Evolutionary conservation across 2,888 invertebrate genomes (phyloP).

Genomic region (Metellina segmentata): DNA sequence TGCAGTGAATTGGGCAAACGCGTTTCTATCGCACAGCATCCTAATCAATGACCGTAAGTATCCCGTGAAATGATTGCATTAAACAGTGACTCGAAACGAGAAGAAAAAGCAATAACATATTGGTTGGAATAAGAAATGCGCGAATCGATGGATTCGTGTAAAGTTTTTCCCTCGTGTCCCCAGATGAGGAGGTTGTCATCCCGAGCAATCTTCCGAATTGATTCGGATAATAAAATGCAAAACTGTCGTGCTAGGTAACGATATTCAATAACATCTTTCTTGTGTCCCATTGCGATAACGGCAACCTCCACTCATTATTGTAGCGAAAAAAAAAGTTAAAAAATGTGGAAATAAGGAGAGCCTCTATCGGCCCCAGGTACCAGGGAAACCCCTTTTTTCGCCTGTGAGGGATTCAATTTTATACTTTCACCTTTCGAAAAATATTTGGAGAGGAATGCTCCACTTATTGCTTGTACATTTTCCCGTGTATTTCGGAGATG

Average conservation of each 20-base stretch:
- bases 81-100: conserved; percentile 33
- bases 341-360: not conserved
- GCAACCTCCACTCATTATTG: conserved; percentile 67
- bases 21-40: not conserved
- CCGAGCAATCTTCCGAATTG: conserved; percentile 71
- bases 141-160: conserved; percentile 61
- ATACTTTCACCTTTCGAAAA: conserved; percentile 35
- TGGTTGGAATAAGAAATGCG: conserved; percentile 30
- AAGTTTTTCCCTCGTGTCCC: conserved; percentile 45
- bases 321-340: conserved; percentile 8
- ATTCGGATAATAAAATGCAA: conserved; percentile 75
- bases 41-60: conserved; percentile 14
- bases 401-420: conserved; percentile 48
- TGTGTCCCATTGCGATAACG: conserved; percentile 64
- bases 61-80: conserved; percentile 35
- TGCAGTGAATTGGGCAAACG: not conserved
- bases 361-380: conserved; percentile 5
- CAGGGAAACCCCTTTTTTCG: conserved; percentile 3
- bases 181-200: conserved; percentile 63
- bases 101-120: conserved; percentile 39
- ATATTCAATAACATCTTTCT: conserved; percentile 75
- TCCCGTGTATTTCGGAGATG: conserved; percentile 25
- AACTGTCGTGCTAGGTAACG: conserved; percentile 66
- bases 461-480: not conserved
- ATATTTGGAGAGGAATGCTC: conserved; percentile 25